A percentile compares a stretch with the other conserved stretches of the same genome.
Conservation (phyloP, 2,888 invertebrate species). For the Morpho helenor region DNA sequence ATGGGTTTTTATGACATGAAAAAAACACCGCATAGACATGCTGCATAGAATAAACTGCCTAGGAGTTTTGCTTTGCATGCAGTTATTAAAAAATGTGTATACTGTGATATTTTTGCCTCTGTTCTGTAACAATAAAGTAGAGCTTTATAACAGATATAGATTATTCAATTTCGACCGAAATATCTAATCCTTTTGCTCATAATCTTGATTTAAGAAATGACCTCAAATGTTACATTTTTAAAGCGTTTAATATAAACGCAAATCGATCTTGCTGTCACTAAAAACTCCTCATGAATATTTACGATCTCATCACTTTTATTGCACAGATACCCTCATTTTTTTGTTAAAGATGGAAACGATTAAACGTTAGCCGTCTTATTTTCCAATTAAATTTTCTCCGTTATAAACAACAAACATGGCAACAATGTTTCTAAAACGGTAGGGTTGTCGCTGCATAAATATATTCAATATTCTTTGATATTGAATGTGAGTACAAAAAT, state of each 20-base stretch:
- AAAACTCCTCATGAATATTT: slow-evolving; percentile 26
- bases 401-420: slow-evolving; percentile 8
- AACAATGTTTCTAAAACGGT: slow-evolving; percentile 10
- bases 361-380: not conserved
- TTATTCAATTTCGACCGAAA: too few relatives aligned
- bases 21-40: too few relatives aligned
- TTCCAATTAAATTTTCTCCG: slow-evolving; percentile 3
- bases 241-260: slow-evolving; percentile 14
- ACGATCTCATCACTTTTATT: slow-evolving; percentile 8
- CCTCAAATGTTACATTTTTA: slow-evolving; percentile 23
- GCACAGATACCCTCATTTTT: slow-evolving; percentile 9
- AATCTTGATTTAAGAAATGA: slow-evolving; percentile 22
- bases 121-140: too few relatives aligned
- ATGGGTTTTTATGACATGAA: too few relatives aligned
- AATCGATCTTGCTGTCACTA: slow-evolving; percentile 19
- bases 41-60: too few relatives aligned
- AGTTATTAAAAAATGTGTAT: too few relatives aligned
- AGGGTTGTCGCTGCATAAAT: not conserved
- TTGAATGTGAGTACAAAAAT: not conserved
- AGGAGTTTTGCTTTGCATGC: too few relatives aligned
- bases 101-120: too few relatives aligned
- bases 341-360: not conserved
- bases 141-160: too few relatives aligned
- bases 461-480: not conserved
- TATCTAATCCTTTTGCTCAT: not conserved